Evolutionary conservation across 2,888 invertebrate species (phyloP).

Genomic region (Polymixis lichenea): DNA sequence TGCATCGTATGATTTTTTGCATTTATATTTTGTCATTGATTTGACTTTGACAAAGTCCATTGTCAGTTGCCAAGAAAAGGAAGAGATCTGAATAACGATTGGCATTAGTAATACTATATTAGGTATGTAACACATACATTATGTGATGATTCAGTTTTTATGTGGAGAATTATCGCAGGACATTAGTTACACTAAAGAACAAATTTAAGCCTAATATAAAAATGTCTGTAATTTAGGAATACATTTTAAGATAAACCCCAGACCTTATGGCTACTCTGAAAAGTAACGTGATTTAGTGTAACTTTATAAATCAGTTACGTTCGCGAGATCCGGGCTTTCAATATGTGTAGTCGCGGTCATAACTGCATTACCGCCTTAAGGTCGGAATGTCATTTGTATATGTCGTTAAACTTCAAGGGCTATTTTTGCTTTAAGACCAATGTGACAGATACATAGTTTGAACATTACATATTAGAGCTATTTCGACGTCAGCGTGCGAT

Average conservation of each 20-base stretch:
- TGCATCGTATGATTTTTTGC: not conserved
- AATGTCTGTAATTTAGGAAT: not conserved
- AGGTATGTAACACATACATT: not conserved
- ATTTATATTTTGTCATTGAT: constrained; percentile 34
- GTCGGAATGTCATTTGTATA: not conserved
- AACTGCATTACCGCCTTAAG: not conserved
- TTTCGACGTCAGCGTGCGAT: too few relatives aligned
- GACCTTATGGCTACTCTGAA: not conserved
- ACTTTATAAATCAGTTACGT: too few relatives aligned
- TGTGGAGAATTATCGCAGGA: not conserved
- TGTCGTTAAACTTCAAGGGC: not conserved
- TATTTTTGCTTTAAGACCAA: not conserved
- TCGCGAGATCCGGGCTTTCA: not conserved
- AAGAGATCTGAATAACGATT: constrained; percentile 36
- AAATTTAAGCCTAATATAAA: not conserved
- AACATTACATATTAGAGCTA: not conserved
- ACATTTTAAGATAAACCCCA: not conserved
- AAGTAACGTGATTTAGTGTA: not conserved
- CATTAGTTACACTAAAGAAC: not conserved
- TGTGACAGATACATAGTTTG: not conserved
- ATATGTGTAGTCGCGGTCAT: not conserved
- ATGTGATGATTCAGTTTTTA: not conserved
- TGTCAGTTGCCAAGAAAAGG: constrained; percentile 56
- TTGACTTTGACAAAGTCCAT: constrained; percentile 50
- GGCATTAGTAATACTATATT: not conserved